A percentile compares a stretch with the other conserved stretches of the same genome.
Evolutionary conservation across 2,113 vertebrate genomes (phyloP).

Genomic region (Calyptommatus sinebrachiatus): DNA sequence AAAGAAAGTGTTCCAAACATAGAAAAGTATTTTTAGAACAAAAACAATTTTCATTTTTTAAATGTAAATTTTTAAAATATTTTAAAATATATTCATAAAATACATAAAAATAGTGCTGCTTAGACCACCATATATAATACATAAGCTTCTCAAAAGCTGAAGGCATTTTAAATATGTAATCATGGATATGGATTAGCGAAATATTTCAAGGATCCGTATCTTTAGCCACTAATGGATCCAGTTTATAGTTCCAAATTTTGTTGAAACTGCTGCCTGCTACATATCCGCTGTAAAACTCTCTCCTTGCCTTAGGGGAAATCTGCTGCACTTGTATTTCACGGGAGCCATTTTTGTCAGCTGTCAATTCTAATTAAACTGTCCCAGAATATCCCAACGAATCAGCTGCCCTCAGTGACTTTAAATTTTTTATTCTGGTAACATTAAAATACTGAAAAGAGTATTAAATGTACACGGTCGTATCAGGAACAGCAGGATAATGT

Average conservation of each 20-base stretch:
- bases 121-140: accelerated
- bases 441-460: neutral
- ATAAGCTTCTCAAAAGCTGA: neutral
- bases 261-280: conserved; percentile 28
- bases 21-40: neutral
- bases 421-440: neutral
- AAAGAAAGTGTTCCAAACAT: neutral
- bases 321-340: neutral
- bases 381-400: conserved; percentile 13
- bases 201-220: conserved; percentile 21
- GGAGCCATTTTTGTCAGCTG: conserved; percentile 14
- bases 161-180: conserved; percentile 10
- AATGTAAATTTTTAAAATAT: no score
- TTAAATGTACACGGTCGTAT: neutral
- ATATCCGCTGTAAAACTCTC: conserved; percentile 50
- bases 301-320: conserved; percentile 39
- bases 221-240: conserved; percentile 7
- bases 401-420: neutral
- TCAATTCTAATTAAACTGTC: conserved; percentile 22
- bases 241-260: conserved; percentile 32
- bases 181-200: conserved; percentile 16
- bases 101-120: neutral
- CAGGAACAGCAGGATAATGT: neutral
- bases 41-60: neutral
- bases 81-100: neutral